phyloP scores from a whole-genome alignment of 2,113 vertebrate species.

The rat (Rattus norvegicus) region DNA sequence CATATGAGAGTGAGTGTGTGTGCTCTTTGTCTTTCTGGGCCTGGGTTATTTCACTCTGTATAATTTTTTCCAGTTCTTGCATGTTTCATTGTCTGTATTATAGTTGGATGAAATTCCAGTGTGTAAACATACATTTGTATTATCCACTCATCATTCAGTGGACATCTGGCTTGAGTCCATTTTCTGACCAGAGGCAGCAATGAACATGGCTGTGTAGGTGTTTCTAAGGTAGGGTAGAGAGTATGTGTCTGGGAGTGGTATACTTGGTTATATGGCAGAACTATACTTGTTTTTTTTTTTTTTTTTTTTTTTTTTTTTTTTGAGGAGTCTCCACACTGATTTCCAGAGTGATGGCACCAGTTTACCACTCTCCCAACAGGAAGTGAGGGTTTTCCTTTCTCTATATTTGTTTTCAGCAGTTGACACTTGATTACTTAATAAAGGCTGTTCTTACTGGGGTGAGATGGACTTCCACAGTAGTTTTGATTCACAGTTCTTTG shows the following conservation, averaged over 20 bases:
- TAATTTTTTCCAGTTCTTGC: neutral
- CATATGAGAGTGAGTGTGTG: neutral
- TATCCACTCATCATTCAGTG: neutral
- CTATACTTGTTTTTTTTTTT: neutral
- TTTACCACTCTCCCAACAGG: neutral
- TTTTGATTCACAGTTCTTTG: neutral
- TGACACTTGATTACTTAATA: neutral
- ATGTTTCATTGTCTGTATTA: neutral
- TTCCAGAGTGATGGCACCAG: neutral
- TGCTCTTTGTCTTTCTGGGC: neutral
- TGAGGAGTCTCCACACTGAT: neutral
- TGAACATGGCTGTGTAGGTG: neutral
- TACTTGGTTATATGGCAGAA: neutral
- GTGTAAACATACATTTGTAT: neutral
- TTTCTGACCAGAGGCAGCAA: neutral
- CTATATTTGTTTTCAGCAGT: neutral
- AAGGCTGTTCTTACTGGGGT: neutral
- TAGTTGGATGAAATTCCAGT: neutral
- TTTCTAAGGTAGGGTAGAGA: neutral
- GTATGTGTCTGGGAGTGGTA: neutral
- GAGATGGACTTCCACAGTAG: neutral
- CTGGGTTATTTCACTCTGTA: neutral
- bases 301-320: neutral
- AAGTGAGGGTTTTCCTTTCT: neutral
- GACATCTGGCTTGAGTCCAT: neutral